A percentile compares a stretch with the other conserved stretches of the same genome.
Evolutionary conservation across 2,113 vertebrate genomes (phyloP).

Genomic region (Holacanthus passer): DNA sequence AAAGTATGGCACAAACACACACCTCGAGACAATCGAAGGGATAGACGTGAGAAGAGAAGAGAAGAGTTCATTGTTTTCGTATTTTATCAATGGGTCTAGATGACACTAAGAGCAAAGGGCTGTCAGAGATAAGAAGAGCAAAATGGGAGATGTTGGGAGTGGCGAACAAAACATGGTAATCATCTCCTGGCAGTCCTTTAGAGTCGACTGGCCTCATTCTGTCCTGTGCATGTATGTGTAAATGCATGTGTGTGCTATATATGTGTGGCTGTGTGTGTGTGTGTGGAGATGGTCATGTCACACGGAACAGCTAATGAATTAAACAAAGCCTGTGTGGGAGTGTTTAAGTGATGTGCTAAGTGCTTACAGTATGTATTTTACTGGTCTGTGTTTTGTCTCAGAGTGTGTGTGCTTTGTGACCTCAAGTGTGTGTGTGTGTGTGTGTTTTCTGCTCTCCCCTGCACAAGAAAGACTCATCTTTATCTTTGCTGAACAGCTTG

Average conservation of each 20-base stretch:
- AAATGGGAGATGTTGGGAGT: conserved; percentile 7
- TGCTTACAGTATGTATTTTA: conserved; percentile 28
- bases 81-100: conserved; percentile 19
- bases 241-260: conserved; percentile 20
- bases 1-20: conserved; percentile 42
- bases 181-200: conserved; percentile 50
- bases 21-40: conserved; percentile 14
- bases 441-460: background rate
- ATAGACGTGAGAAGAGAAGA: background rate
- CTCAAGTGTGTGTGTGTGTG: background rate
- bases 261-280: background rate
- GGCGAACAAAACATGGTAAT: conserved; percentile 52
- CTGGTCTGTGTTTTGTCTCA: conserved; percentile 22
- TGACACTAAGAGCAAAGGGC: conserved; percentile 32
- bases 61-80: conserved; percentile 6
- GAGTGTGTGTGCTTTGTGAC: conserved; percentile 6
- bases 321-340: conserved; percentile 39
- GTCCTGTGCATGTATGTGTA: conserved; percentile 21
- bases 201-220: conserved; percentile 65
- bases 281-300: conserved; percentile 24
- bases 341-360: conserved; percentile 54
- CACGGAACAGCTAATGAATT: conserved; percentile 48
- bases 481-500: conserved; percentile 40
- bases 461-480: conserved; percentile 4
- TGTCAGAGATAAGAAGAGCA: conserved; percentile 18